Evolutionary conservation across 2,113 vertebrate genomes (phyloP), one percentile per base, ranked within the genome.

Genomic region (Ptilonorhynchus violaceus): DNA sequence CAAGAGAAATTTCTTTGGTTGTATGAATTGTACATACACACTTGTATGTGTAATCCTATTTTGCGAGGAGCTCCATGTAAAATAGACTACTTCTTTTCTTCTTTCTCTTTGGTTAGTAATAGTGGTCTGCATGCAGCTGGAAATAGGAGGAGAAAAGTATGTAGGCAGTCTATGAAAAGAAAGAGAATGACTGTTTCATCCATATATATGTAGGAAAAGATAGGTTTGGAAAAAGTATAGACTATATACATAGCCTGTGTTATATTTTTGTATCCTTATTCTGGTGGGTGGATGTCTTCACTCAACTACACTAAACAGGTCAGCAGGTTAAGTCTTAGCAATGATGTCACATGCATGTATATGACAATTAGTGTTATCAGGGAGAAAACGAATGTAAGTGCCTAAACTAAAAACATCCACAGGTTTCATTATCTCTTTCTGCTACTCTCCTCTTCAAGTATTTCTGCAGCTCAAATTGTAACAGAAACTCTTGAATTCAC

Each of bases 261-360:
- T 68, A 30, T 39, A 6, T 21, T 81, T 60, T 63, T 39, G 9
- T 37, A 39, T 8, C 5, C 6, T 11, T 62, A 4, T 56, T 67
- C 39, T 63, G 23, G 23, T 39, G 2, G 9, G 11, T 25, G 13
- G 4, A 59, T 35, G 18, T 35, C 35, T 56, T 58, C 30, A 53
- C 9, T 42, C 28, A 68, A 50, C 13, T 33, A 8, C 6, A 35
- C 18, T 68, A 17, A 59, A 22, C 11, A 17, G 7, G 11, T 39
- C 13, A 72, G 42, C 22, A 68, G 2, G 2, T 76, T 37, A 63
- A 76, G 10, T 10, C 46, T 24, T 63, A 79, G 47, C 16, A 70
- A 8, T 22, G 6, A 7, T 35, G 33, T 8, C 18, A 35, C 2
- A 2, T 33, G 6, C 6, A n/a, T 11, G 5, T 37, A 21, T 15